phyloP scores from a whole-genome alignment of 2,888 invertebrate genomes.

The Blomia tropicalis region DNA sequence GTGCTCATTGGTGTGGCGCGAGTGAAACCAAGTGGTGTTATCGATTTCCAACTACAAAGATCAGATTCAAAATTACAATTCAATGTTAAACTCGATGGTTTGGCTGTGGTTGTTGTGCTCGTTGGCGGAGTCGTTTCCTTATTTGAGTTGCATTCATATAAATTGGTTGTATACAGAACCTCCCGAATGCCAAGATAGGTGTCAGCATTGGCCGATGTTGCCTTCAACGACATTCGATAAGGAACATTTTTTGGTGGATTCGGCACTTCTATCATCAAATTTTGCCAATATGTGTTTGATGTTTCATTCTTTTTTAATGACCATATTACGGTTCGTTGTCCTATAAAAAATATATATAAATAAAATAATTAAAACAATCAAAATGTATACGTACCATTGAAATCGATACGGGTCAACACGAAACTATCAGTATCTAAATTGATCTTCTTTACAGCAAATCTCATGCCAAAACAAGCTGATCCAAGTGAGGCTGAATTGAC shows the following conservation, averaged over 20 bases:
- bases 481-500: not conserved
- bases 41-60: conserved; percentile 3
- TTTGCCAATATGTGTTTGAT: not conserved
- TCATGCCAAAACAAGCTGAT: not conserved
- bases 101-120: not conserved
- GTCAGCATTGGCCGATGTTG: not conserved
- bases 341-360: too few species aligned
- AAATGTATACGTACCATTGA: not conserved
- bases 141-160: not conserved
- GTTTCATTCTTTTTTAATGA: not conserved
- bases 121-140: not conserved
- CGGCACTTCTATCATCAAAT: not conserved
- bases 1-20: not conserved
- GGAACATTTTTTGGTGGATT: not conserved
- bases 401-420: not conserved
- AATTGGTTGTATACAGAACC: not conserved
- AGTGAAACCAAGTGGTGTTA: not conserved
- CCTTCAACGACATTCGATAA: not conserved
- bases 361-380: not conserved
- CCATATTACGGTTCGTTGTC: not conserved
- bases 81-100: not conserved
- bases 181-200: not conserved
- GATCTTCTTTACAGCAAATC: not conserved
- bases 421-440: not conserved
- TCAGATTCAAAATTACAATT: not conserved